Percentiles rank a stretch among this genome's conserved stretches.
Evolutionary conservation across 2,888 invertebrate species (phyloP).

Genomic region (Dilophus febrilis): DNA sequence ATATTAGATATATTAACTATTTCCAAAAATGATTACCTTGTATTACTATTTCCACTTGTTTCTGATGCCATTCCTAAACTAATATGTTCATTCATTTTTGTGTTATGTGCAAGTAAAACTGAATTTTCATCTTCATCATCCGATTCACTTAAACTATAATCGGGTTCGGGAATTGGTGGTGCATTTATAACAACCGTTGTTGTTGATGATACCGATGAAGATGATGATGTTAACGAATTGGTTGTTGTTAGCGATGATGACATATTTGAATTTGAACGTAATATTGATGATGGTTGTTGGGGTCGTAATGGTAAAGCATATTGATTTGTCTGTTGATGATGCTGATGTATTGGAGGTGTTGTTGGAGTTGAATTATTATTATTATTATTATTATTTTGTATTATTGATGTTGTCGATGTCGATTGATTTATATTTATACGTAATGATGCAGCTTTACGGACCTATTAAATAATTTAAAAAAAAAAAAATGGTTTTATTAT

Average conservation of each 20-base stretch:
- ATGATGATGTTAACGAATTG: no score
- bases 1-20: no score
- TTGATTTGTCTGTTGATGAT: slow-evolving; percentile 24
- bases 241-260: slow-evolving; percentile 16
- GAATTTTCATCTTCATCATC: slow-evolving; percentile 49
- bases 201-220: slow-evolving; percentile 35
- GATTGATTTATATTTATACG: slow-evolving; percentile 5
- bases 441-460: slow-evolving; percentile 9
- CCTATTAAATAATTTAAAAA: no score
- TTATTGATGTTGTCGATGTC: background rate
- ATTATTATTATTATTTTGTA: background rate
- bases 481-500: no score
- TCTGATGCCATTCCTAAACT: slow-evolving; percentile 35
- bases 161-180: slow-evolving; percentile 81
- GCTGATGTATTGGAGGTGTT: background rate
- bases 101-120: slow-evolving; percentile 28
- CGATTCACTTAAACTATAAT: slow-evolving; percentile 77
- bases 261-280: slow-evolving; percentile 30
- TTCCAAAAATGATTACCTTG: slow-evolving; percentile 32
- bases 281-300: slow-evolving; percentile 15
- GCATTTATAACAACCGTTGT: slow-evolving; percentile 31
- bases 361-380: slow-evolving; percentile 2
- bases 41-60: slow-evolving; percentile 59
- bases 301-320: slow-evolving; percentile 29
- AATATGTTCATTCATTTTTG: slow-evolving; percentile 37